Conservation (phyloP, 2,888 invertebrate genomes). For the Ernsta delagoae region DNA sequence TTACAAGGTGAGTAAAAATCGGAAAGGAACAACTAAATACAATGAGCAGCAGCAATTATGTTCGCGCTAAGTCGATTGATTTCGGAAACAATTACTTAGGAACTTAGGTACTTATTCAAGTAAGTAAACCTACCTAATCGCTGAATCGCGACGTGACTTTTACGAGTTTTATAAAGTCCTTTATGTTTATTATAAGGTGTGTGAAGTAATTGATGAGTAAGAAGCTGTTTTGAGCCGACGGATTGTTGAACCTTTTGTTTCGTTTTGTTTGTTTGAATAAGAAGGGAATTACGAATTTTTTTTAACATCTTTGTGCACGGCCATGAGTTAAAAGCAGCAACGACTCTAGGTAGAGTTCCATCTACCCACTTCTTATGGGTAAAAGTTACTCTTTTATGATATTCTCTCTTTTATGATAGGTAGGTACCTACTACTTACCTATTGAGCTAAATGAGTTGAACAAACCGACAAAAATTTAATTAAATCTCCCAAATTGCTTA, state of each 20-base stretch:
- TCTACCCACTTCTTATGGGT: too few species aligned
- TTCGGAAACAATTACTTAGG: conserved; percentile 13
- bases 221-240: neutral
- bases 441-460: too few species aligned
- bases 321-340: too few species aligned
- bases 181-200: conserved; percentile 8
- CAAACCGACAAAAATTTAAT: too few species aligned
- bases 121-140: conserved; percentile 4
- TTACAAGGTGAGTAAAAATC: conserved; percentile 57
- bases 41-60: conserved; percentile 19
- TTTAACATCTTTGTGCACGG: too few species aligned
- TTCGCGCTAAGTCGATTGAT: conserved; percentile 22
- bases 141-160: conserved; percentile 20
- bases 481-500: too few species aligned
- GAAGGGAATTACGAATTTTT: too few species aligned
- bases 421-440: too few species aligned
- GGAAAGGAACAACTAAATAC: conserved; percentile 41
- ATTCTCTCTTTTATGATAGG: too few species aligned
- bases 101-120: neutral
- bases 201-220: conserved; percentile 14
- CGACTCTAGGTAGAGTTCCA: too few species aligned
- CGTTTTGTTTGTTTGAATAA: neutral
- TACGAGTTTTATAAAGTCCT: conserved; percentile 13
- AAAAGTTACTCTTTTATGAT: too few species aligned
- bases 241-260: conserved; percentile 8